phyloP scores from a whole-genome alignment of 2,113 vertebrate genomes.

The Xerus inauris region DNA sequence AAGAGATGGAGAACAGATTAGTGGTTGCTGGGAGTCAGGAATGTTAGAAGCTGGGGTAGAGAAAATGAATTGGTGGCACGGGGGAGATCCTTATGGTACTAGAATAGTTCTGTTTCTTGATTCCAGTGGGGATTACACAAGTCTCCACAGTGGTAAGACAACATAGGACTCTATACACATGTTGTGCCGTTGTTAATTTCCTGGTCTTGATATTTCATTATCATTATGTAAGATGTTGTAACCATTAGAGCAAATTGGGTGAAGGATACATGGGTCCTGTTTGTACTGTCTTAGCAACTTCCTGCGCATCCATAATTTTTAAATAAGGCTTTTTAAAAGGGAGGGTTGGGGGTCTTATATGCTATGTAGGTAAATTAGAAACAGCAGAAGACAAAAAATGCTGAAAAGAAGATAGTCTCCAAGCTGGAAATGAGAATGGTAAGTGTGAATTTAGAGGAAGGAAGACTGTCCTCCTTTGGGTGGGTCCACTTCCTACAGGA shows the following conservation, averaged over 20 bases:
- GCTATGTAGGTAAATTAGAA: not conserved
- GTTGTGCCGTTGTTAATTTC: not conserved
- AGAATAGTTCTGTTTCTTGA: not conserved
- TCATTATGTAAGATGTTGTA: not conserved
- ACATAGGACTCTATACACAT: fast-evolving
- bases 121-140: not conserved
- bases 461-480: no score
- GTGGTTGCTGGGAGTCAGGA: not conserved
- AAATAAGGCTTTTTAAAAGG: not conserved
- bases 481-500: not conserved
- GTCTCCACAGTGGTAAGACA: not conserved
- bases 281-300: not conserved
- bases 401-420: not conserved
- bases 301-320: not conserved
- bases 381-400: not conserved
- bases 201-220: not conserved
- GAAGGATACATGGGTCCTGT: not conserved
- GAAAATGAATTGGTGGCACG: no score
- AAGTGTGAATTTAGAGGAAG: not conserved
- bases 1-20: not conserved
- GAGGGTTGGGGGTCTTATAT: not conserved
- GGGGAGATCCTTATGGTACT: not conserved
- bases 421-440: not conserved
- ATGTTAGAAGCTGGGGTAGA: fast-evolving
- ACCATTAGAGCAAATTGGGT: not conserved